phyloP scores from a whole-genome alignment of 2,797 vertebrate species.

The Dendrocincla tyrannina region DNA sequence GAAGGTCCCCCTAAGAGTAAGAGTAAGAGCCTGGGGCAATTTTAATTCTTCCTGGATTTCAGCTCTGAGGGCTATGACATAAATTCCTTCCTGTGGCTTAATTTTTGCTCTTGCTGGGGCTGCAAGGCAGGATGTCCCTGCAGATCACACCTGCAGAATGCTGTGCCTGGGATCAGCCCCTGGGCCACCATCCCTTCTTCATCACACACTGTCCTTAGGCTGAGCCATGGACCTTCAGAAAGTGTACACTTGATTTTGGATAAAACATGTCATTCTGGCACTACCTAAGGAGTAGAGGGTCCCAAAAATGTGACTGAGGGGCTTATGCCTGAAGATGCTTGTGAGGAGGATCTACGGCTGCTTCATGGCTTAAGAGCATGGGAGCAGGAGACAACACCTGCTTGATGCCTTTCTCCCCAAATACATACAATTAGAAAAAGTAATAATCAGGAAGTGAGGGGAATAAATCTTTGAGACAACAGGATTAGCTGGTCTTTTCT shows the following conservation, averaged over 20 bases:
- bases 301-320: neutral
- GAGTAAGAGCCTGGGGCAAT: neutral
- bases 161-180: neutral
- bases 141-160: neutral
- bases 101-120: neutral
- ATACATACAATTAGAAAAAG: neutral
- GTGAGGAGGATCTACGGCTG: neutral
- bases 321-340: neutral
- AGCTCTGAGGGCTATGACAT: accelerated
- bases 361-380: neutral
- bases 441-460: neutral
- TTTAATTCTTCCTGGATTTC: neutral
- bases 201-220: neutral
- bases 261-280: neutral
- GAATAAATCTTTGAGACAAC: neutral
- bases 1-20: neutral
- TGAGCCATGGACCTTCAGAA: neutral
- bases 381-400: neutral
- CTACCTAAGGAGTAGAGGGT: neutral
- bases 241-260: neutral
- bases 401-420: neutral
- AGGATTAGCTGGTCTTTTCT: neutral
- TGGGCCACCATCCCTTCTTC: neutral
- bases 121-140: neutral
- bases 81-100: neutral